Evolutionary conservation across 2,797 vertebrate species (phyloP), one percentile per base, ranked within the genome.

Genomic region (Stomatorhinus walkeri): DNA sequence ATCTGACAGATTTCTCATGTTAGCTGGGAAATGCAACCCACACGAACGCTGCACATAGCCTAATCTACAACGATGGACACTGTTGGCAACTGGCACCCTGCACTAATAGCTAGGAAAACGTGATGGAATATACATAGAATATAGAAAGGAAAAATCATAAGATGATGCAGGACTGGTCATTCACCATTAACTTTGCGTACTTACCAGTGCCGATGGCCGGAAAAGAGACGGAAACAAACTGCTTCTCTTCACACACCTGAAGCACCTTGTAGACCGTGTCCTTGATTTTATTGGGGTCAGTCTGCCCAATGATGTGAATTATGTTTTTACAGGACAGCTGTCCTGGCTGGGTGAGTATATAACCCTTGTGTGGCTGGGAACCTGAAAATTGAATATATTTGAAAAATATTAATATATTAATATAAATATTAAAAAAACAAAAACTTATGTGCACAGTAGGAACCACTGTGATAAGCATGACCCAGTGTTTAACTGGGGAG

Each of bases 121-220:
- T 1, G 5, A 59, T 0, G 1, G 54, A n/a, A n/a, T 59, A 59
- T 7, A 2, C 2, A n/a, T 2, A 59, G 0, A 56, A 56, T 56
- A n/a, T 0, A 56, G 16, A 72, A 10, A 28, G 3, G n/a, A 10
- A 14, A 72, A 28, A 14, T 72, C 9, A 72, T 28, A 28, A 72
- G 1, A 36, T 0, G 5, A 54, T 0, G 7, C n/a, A 68, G n/a
- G 6, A 24, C 2, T 24, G 22, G 51, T 28, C 2, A 88, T 36
- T 10, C 22, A 36, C 3, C 3, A 49, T 0, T 7, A 16, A 46
- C 48, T 10, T 64, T 22, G 24, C n/a, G 36, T 12, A 59, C 85
- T 14, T n/a, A 98, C 98, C 97, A 96, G 98, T 98, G 93, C 98
- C 98, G 89, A 98, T 96, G 24, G 97, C 97, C 0, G 98, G 98